These are phyloP conservation scores for Crotalus viridis DNA, from an alignment of 2,113 vertebrate species.

Conservation along the genomic window DNA sequence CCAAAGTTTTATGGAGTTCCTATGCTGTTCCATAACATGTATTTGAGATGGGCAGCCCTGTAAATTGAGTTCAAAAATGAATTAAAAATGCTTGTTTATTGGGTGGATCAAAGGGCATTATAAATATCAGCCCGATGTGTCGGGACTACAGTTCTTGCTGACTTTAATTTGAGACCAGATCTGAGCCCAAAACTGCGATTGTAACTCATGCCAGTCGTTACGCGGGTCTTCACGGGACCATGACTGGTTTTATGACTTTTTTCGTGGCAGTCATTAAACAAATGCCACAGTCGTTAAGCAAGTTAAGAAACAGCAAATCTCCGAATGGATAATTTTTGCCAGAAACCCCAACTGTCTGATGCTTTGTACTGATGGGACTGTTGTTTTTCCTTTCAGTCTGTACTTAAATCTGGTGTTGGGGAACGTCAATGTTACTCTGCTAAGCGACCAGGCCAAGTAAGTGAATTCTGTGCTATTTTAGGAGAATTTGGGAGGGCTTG, in stretches of 20 bases:
- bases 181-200: too few species aligned
- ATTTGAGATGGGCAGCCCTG: background rate
- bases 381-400: conserved; percentile 73
- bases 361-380: background rate
- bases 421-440: conserved; percentile 94
- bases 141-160: background rate
- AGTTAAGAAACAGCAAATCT: background rate
- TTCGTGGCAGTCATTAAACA: background rate
- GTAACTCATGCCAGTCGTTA: too few species aligned
- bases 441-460: conserved; percentile 97
- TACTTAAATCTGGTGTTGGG: conserved; percentile 95
- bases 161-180: background rate
- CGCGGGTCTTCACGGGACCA: too few species aligned
- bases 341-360: background rate
- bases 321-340: background rate
- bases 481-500: background rate
- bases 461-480: conserved; percentile 29
- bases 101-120: background rate
- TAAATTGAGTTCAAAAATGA: background rate
- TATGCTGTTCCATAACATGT: background rate
- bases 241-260: background rate
- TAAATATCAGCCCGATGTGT: background rate
- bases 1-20: background rate
- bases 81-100: background rate
- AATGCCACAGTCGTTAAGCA: background rate